Percentiles rank a stretch among this genome's conserved stretches.
Evolutionary conservation across 1,140 invertebrate species (phyloP).

Genomic region (Drosophila tani): DNA sequence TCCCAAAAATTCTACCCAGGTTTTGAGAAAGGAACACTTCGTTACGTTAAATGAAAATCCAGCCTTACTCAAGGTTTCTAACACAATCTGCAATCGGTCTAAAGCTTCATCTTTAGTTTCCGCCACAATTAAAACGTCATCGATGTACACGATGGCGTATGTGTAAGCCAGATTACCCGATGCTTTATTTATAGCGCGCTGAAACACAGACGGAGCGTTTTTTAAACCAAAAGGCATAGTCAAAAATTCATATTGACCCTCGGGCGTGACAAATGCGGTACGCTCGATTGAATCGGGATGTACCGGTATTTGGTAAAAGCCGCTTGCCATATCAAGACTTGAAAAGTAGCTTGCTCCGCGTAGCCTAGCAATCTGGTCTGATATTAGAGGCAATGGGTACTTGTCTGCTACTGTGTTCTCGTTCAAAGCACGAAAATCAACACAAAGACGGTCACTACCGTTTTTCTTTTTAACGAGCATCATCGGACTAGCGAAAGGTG

Average conservation of each 20-base stretch:
- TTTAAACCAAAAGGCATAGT: background rate
- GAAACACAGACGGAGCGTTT: background rate
- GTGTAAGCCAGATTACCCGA: too few relatives aligned
- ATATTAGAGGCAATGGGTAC: conserved; percentile 9
- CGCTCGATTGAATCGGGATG: conserved; percentile 1
- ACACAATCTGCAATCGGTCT: background rate
- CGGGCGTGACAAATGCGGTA: conserved; percentile 12
- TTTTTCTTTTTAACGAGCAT: conserved; percentile 14
- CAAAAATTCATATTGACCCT: conserved; percentile 7
- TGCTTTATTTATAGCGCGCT: background rate
- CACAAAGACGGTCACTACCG: conserved; percentile 3
- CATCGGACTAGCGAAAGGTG: conserved; percentile 8
- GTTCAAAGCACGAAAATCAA: conserved; percentile 1
- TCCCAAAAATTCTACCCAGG: background rate
- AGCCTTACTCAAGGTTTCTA: background rate
- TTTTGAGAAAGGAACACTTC: background rate
- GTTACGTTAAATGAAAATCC: background rate
- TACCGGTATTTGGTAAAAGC: conserved; percentile 6
- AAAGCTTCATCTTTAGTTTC: conserved; percentile 1
- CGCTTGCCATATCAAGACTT: conserved; percentile 14
- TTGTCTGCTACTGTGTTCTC: conserved; percentile 7
- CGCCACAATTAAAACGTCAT: too few relatives aligned
- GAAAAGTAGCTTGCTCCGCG: conserved; percentile 3
- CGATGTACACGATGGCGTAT: too few relatives aligned
- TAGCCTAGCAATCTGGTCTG: conserved; percentile 7